Evolutionary conservation across 2,888 invertebrate species (phyloP).

Genomic region (Andrena haemorrhoa): DNA sequence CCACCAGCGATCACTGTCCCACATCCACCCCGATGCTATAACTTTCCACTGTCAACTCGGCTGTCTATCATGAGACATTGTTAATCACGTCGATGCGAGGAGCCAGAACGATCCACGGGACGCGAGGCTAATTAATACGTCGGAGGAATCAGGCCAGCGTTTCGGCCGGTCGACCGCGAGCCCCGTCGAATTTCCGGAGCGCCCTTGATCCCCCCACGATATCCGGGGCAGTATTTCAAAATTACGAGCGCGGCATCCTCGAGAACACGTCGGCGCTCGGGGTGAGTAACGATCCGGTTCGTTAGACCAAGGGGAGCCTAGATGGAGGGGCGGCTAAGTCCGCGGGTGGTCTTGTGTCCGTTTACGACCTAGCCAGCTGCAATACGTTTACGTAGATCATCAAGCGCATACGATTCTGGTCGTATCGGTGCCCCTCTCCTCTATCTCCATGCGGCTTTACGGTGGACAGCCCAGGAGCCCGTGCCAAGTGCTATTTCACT

Average conservation of each 20-base stretch:
- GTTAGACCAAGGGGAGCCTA: slow-evolving; percentile 7
- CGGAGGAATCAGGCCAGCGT: slow-evolving; percentile 17
- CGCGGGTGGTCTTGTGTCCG: slow-evolving; percentile 24
- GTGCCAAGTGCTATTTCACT: too few relatives aligned
- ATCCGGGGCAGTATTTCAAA: slow-evolving; percentile 32
- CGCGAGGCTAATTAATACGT: slow-evolving; percentile 21
- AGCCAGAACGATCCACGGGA: too few relatives aligned
- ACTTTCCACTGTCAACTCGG: too few relatives aligned
- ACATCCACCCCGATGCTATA: too few relatives aligned
- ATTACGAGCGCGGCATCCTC: slow-evolving; percentile 39
- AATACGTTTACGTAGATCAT: slow-evolving; percentile 26
- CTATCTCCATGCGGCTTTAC: background rate
- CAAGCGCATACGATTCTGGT: slow-evolving; percentile 13
- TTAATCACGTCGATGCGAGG: too few relatives aligned
- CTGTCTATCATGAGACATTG: too few relatives aligned
- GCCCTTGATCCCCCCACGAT: slow-evolving; percentile 40
- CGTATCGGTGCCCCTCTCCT: slow-evolving; percentile 10
- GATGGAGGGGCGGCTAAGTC: background rate
- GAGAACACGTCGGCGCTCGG: slow-evolving; percentile 12
- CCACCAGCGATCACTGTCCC: too few relatives aligned
- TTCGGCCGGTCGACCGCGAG: slow-evolving; percentile 20
- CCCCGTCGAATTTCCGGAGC: slow-evolving; percentile 31
- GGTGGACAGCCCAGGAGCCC: too few relatives aligned
- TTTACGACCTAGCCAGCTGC: slow-evolving; percentile 32
- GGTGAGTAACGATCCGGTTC: slow-evolving; percentile 39